Percentiles rank a stretch among this genome's conserved stretches.
phyloP scores from a whole-genome alignment of 2,113 vertebrate species.

The Cacatua alba region DNA sequence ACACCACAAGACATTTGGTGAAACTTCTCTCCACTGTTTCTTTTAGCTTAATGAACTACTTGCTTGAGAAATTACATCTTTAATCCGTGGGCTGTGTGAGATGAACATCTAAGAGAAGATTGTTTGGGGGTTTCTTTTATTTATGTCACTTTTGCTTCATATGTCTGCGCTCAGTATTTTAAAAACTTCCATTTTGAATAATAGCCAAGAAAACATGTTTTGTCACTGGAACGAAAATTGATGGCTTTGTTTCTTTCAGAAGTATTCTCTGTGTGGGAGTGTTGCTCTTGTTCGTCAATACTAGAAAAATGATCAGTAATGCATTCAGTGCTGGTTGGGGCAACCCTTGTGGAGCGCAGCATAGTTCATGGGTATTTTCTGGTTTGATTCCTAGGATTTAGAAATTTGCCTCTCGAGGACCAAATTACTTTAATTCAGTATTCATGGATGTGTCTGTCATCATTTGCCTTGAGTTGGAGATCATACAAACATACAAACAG shows the following conservation, averaged over 20 bases:
- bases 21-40: background rate
- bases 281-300: background rate
- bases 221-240: background rate
- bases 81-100: background rate
- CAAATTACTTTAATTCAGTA: conserved; percentile 99
- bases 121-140: background rate
- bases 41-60: background rate
- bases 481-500: conserved; percentile 99
- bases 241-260: background rate
- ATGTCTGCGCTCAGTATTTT: background rate
- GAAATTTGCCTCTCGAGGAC: conserved; percentile 98
- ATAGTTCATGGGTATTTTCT: conserved; percentile 57
- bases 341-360: background rate
- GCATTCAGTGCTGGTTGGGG: background rate
- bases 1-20: background rate
- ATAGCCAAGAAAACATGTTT: background rate
- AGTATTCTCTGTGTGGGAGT: background rate
- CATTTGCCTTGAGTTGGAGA: conserved; percentile 98
- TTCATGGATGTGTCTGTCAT: conserved; percentile 99
- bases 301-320: background rate
- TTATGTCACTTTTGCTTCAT: background rate
- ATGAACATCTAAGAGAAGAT: background rate
- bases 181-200: conserved; percentile 6
- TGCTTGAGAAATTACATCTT: background rate
- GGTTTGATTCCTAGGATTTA: conserved; percentile 88